Base-by-base conservation (phyloP, 2,888 invertebrate species). In the Cosmorhoe ocellata region DNA sequence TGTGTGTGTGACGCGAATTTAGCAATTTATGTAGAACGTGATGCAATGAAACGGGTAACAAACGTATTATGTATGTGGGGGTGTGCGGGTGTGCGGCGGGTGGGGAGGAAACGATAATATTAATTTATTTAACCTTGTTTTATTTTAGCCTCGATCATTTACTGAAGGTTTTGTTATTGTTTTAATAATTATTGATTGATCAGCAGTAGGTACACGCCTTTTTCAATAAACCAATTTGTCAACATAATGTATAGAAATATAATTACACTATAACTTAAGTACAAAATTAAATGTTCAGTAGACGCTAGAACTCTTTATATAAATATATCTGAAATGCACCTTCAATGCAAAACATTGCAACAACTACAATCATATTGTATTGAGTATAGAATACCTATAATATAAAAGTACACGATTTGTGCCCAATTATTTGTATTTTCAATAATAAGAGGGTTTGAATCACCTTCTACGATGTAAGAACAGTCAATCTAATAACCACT, bases 41-140 rank as follows among this genome's bases (percentile, higher is more conserved):
- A 60, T 62, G 22, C 47, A 55, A 42, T 11, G 52, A 59, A 53
- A 64, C 64, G 64, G 63, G 64, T 59, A 61, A 74, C 67, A 73
- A 74, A 76, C 67, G 78, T 84, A 82, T 83, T 81, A 79, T 74
- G 72, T 73, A 61, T 69, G 69, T 68, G 66, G n/a, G n/a, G n/a
- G 57, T 63, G 62, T 62, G 63, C 59, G 59, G 9, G 34, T 24
- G 45, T 40, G 40, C 66, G 66, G 67, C 3, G 67, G 66, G 61
- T 61, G 79, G n/a, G n/a, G n/a, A 84, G 84, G 83, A 82, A 83
- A 70, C 66, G 65, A 76, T 71, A 70, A 66, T 76, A 74, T 59
- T 63, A 64, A 68, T 73, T 75, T 66, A 64, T 67, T 63, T 55
- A 45, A 42, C 54, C 71, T 76, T 58, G 71, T 81, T 81, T 81